Percentiles rank a stretch among this genome's conserved stretches.
phyloP scores from a whole-genome alignment of 2,113 vertebrate species.

The Cygnus buccinator region DNA sequence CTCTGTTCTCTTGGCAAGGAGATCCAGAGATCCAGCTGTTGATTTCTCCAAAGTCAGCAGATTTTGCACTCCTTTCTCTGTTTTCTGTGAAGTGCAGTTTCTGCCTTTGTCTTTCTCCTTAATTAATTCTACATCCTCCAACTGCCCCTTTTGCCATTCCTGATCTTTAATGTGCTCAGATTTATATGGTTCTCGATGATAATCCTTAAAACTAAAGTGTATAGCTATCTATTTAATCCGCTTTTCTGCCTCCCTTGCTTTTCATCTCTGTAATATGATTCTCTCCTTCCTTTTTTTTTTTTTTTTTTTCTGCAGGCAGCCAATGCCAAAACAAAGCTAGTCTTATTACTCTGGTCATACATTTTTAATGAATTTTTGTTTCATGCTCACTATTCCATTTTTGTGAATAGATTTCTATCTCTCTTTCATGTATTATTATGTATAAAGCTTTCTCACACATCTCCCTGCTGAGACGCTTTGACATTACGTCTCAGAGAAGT shows the following conservation, averaged over 20 bases:
- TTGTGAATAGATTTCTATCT: conserved; percentile 42
- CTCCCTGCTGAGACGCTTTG: background rate
- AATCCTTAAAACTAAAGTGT: conserved; percentile 5
- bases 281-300: background rate
- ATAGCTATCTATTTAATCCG: background rate
- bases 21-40: conserved; percentile 17
- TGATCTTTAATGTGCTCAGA: background rate
- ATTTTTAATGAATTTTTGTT: conserved; percentile 66
- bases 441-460: conserved; percentile 31
- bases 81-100: background rate
- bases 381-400: conserved; percentile 16
- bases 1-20: background rate
- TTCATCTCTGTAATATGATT: conserved; percentile 40
- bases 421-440: conserved; percentile 39
- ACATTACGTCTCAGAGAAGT: background rate
- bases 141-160: background rate
- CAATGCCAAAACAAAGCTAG: conserved; percentile 50
- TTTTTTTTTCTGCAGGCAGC: conserved; percentile 1
- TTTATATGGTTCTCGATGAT: background rate
- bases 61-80: background rate
- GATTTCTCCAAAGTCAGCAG: background rate
- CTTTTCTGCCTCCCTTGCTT: conserved; percentile 27
- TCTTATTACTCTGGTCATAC: conserved; percentile 44
- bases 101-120: background rate
- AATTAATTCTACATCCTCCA: conserved; percentile 1